Evolutionary conservation across 2,888 invertebrate genomes (phyloP), one percentile per base, ranked within the genome.

Genomic region (Limnephilus auricula): DNA sequence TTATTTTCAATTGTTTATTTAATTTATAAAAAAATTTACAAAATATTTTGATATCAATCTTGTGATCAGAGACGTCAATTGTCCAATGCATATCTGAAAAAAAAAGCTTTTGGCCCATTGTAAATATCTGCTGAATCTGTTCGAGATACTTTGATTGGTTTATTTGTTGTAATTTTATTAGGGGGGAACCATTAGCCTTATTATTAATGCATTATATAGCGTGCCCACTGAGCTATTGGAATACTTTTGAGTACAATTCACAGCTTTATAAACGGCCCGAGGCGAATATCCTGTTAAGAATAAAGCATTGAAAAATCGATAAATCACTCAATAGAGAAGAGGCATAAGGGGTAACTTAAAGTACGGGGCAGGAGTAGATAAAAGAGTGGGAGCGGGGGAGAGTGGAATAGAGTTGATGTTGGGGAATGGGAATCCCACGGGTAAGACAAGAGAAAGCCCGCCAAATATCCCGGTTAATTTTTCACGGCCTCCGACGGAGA

Each of bases 221-320:
- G 15, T 18, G 65, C 65, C 65, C 65, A 65, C 65, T 25, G 25
- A 65, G 25, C 65, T 50, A 18, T 18, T 18, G 13, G 15, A 50
- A 50, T 50, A 15, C 50, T 50, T 18, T n/a, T 65, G 25, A 25
- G 65, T 25, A 65, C n/a, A 25, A n/a, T 65, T 65, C 65, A 25
- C n/a, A 25, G 65, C 65, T 65, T 6, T 25, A n/a, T 45, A 15
- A 25, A 40, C 25, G 30, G 85, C 37, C 85, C 34, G 45, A 34
- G 6, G 85, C 85, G n/a, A 37, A 30, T 30, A 45, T 85, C 45
- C 45, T 85, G 85, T 85, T 85, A n/a, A 85, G 85, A 85, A 85
- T 85, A 85, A 85, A 85, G 85, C 85, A 85, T 40, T 85, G 85
- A 85, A 85, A 65, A 85, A 85, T 85, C 85, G 85, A 85, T 85